phyloP scores from a whole-genome alignment of 2,888 invertebrate genomes.

The Diabrotica balteata region DNA sequence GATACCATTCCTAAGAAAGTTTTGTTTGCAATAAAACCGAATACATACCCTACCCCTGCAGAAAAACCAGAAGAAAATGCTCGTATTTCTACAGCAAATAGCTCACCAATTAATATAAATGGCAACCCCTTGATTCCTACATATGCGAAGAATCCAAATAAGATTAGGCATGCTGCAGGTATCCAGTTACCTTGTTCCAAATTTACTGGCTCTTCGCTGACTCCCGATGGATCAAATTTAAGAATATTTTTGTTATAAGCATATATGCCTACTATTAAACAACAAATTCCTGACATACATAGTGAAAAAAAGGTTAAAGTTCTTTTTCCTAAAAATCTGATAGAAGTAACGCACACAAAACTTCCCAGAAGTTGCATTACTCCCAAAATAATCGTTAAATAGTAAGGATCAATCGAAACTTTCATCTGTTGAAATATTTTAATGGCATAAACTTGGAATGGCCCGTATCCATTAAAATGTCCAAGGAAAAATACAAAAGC shows the following conservation, averaged over 20 bases:
- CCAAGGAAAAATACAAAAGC: slow-evolving; percentile 74
- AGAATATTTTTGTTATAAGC: slow-evolving; percentile 53
- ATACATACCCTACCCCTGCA: slow-evolving; percentile 77
- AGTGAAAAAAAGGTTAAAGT: slow-evolving; percentile 73
- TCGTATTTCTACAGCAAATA: slow-evolving; percentile 73
- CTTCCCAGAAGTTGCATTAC: slow-evolving; percentile 74
- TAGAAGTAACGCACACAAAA: slow-evolving; percentile 69
- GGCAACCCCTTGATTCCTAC: slow-evolving; percentile 75
- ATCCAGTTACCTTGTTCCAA: slow-evolving; percentile 64
- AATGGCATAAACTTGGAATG: slow-evolving; percentile 77
- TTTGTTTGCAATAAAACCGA: slow-evolving; percentile 79
- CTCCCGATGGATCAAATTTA: slow-evolving; percentile 35
- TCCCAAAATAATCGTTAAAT: slow-evolving; percentile 77
- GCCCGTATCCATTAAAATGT: slow-evolving; percentile 78
- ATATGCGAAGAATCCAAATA: slow-evolving; percentile 74
- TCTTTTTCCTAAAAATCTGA: slow-evolving; percentile 78
- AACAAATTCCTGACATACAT: slow-evolving; percentile 70
- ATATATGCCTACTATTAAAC: slow-evolving; percentile 68
- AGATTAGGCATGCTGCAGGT: slow-evolving; percentile 71
- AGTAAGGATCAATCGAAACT: slow-evolving; percentile 78
- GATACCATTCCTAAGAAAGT: slow-evolving; percentile 72
- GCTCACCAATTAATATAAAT: slow-evolving; percentile 83
- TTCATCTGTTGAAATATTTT: slow-evolving; percentile 74
- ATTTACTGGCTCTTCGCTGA: neutral
- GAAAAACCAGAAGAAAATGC: slow-evolving; percentile 77